These are phyloP conservation scores for Meloidogyne exigua DNA, from an alignment of 1,140 invertebrate genomes.

Conservation along the genomic window DNA sequence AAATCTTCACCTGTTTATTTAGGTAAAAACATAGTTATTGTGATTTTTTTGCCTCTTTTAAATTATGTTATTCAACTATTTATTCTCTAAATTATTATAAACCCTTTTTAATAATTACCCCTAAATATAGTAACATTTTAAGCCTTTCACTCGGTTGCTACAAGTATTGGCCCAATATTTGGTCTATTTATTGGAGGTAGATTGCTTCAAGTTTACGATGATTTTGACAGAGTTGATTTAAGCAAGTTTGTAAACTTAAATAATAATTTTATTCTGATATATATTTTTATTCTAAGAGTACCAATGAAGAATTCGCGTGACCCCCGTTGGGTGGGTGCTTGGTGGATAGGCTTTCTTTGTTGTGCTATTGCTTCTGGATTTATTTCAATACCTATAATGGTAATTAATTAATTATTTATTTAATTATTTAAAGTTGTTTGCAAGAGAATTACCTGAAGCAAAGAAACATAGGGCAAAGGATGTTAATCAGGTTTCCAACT, in stretches of 20 bases:
- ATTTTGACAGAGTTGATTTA: conserved; percentile 61
- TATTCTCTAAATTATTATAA: no score
- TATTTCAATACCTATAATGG: conserved; percentile 57
- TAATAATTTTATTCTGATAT: not conserved
- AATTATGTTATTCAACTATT: no score
- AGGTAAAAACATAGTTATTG: conserved; percentile 36
- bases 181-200: conserved; percentile 61
- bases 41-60: no score
- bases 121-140: not conserved
- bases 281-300: conserved; percentile 33
- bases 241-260: conserved; percentile 35
- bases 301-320: conserved; percentile 46
- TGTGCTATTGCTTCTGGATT: conserved; percentile 57
- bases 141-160: conserved; percentile 61
- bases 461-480: conserved; percentile 59
- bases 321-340: conserved; percentile 62
- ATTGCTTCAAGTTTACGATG: conserved; percentile 55
- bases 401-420: conserved; percentile 22
- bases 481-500: conserved; percentile 33
- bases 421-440: conserved; percentile 51
- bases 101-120: no score
- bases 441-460: conserved; percentile 59
- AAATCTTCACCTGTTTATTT: conserved; percentile 64
- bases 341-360: conserved; percentile 60
- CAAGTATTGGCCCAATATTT: conserved; percentile 59